A percentile compares a stretch with the other conserved stretches of the same genome.
phyloP scores from a whole-genome alignment of 2,113 vertebrate genomes.

The Ardeotis arabs region DNA sequence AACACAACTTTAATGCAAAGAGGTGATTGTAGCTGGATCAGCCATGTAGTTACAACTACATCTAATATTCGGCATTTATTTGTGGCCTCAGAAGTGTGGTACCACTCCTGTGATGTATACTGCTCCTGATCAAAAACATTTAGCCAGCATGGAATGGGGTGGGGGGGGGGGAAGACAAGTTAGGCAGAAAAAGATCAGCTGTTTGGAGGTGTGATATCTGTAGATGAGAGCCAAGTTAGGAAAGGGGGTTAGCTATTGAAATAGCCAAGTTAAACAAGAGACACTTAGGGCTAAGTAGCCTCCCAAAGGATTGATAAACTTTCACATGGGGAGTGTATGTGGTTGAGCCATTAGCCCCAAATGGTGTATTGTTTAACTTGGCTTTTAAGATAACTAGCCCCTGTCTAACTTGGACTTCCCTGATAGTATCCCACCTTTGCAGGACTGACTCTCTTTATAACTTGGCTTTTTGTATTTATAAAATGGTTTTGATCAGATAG shows the following conservation, averaged over 20 bases:
- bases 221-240: slow-evolving; percentile 58
- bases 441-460: slow-evolving; percentile 36
- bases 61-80: slow-evolving; percentile 24
- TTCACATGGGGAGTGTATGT: slow-evolving; percentile 46
- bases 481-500: slow-evolving; percentile 66
- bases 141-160: background rate
- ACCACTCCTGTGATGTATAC: background rate
- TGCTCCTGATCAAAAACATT: slow-evolving; percentile 46
- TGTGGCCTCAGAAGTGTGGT: background rate
- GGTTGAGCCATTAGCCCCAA: slow-evolving; percentile 53
- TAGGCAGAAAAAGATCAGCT: slow-evolving; percentile 64
- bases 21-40: background rate
- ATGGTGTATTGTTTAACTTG: slow-evolving; percentile 69
- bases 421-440: slow-evolving; percentile 59
- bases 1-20: background rate
- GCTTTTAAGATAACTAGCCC: slow-evolving; percentile 59
- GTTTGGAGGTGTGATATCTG: slow-evolving; percentile 57
- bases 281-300: slow-evolving; percentile 60
- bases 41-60: background rate
- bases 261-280: slow-evolving; percentile 69
- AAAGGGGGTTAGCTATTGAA: slow-evolving; percentile 44
- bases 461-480: slow-evolving; percentile 46
- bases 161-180: background rate
- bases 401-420: slow-evolving; percentile 55
- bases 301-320: slow-evolving; percentile 69